Evolutionary conservation across 30 jellyfish, hydroid and myxozoan genomes (phyloP).

Genomic region (Turritopsis dohrnii): DNA sequence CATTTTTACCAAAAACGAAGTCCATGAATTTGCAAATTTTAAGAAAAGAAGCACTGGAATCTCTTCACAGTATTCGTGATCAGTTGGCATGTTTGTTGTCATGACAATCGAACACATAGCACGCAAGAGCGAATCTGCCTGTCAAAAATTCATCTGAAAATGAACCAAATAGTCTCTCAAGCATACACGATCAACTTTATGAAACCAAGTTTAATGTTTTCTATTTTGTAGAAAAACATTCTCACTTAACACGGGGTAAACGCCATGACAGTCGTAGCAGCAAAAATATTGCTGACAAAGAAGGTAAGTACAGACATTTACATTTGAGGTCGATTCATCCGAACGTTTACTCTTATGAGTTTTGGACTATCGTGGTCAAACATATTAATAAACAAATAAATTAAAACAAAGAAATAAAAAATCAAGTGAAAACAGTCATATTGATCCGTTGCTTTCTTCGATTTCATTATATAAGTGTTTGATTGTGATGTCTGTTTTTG

Average conservation of each 20-base stretch:
- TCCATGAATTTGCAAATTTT: too few relatives aligned
- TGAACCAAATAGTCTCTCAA: not conserved
- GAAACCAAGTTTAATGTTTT: not conserved
- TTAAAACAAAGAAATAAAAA: too few relatives aligned
- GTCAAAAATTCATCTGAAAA: not conserved
- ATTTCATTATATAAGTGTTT: too few relatives aligned
- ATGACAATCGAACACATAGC: not conserved
- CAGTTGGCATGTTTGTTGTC: not conserved
- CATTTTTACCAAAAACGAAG: too few relatives aligned
- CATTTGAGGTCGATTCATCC: not conserved
- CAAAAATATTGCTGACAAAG: slow-evolving; percentile 39
- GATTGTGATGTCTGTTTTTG: not conserved
- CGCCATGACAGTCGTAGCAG: not conserved
- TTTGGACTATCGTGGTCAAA: too few relatives aligned
- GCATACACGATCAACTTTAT: not conserved
- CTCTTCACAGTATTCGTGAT: too few relatives aligned
- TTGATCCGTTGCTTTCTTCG: too few relatives aligned
- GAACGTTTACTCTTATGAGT: not conserved
- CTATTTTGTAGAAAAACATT: not conserved
- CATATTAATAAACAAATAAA: too few relatives aligned
- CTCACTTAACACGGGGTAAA: slow-evolving; percentile 9
- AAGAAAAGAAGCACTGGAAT: too few relatives aligned
- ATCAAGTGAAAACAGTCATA: too few relatives aligned
- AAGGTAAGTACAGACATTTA: slow-evolving; percentile 26
- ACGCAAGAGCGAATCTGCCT: not conserved